Conservation (phyloP, 1,140 invertebrate species). For the Apis dorsata region DNA sequence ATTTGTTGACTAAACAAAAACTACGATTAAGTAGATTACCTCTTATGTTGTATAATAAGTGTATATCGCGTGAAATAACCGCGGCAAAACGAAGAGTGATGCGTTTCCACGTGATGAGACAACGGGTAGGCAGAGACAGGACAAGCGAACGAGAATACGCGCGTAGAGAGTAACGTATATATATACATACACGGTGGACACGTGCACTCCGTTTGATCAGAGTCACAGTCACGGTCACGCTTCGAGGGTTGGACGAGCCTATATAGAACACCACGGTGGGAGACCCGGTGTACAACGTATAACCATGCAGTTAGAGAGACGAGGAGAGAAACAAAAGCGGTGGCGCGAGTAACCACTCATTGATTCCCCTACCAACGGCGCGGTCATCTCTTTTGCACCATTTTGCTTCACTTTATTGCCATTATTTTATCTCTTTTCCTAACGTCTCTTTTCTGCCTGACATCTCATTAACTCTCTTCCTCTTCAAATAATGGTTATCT, state of each 20-base stretch:
- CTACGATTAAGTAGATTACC: not conserved
- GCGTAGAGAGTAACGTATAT: conserved; percentile 7
- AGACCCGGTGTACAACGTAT: conserved; percentile 35
- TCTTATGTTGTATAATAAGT: not conserved
- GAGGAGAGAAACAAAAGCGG: conserved; percentile 41
- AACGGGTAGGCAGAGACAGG: conserved; percentile 12
- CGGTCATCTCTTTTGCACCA: conserved; percentile 21
- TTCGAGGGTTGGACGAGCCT: conserved; percentile 71
- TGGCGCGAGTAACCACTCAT: conserved; percentile 59
- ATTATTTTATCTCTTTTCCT: conserved; percentile 25
- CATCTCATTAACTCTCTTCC: conserved; percentile 18
- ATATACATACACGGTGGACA: conserved; percentile 56
- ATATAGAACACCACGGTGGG: conserved; percentile 52
- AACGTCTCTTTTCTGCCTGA: conserved; percentile 19
- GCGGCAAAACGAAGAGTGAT: conserved; percentile 6
- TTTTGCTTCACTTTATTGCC: conserved; percentile 35
- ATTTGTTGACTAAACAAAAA: conserved; percentile 48
- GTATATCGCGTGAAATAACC: conserved; percentile 24
- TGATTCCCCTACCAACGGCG: conserved; percentile 63
- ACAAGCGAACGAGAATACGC: not conserved
- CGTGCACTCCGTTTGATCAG: conserved; percentile 63
- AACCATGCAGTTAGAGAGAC: conserved; percentile 32
- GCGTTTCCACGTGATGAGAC: conserved; percentile 16
- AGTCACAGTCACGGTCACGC: conserved; percentile 76
- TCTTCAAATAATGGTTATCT: not conserved